A percentile compares a stretch with the other conserved stretches of the same genome.
These are phyloP conservation scores for Lysiphlebus fabarum DNA, from an alignment of 1,140 invertebrate genomes.

Conservation along the genomic window DNA sequence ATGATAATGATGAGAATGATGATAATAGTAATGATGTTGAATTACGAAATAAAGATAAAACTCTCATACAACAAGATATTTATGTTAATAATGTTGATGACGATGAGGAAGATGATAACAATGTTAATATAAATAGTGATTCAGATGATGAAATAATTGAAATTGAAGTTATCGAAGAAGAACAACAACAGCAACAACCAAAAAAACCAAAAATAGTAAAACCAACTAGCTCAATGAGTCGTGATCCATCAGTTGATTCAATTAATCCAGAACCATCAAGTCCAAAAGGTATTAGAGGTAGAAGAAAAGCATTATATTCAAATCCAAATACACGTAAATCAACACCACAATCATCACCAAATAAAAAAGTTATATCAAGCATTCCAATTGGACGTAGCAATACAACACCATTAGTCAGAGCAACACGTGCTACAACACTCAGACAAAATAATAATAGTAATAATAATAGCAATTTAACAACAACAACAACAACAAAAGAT, in stretches of 20 bases:
- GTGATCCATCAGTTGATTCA: conserved; percentile 38
- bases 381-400: conserved; percentile 49
- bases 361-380: conserved; percentile 38
- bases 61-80: too few relatives aligned
- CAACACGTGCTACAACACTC: conserved; percentile 45
- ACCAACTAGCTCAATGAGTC: conserved; percentile 34
- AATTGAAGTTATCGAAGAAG: conserved; percentile 38
- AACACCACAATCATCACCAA: conserved; percentile 45
- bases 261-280: conserved; percentile 43
- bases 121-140: conserved; percentile 20
- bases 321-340: conserved; percentile 41
- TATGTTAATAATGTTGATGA: not conserved
- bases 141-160: conserved; percentile 39
- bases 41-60: too few relatives aligned
- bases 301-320: conserved; percentile 69
- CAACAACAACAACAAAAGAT: conserved; percentile 34
- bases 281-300: conserved; percentile 70
- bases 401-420: conserved; percentile 45
- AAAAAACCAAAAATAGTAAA: conserved; percentile 55
- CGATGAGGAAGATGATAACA: conserved; percentile 17
- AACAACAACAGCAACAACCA: conserved; percentile 46
- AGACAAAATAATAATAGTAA: conserved; percentile 40
- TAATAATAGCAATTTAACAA: conserved; percentile 26
- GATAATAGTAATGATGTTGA: too few relatives aligned
- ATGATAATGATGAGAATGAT: too few relatives aligned